A percentile compares a stretch with the other conserved stretches of the same genome.
phyloP scores from a whole-genome alignment of 1,140 invertebrate genomes.

The Bombus pascuorum region DNA sequence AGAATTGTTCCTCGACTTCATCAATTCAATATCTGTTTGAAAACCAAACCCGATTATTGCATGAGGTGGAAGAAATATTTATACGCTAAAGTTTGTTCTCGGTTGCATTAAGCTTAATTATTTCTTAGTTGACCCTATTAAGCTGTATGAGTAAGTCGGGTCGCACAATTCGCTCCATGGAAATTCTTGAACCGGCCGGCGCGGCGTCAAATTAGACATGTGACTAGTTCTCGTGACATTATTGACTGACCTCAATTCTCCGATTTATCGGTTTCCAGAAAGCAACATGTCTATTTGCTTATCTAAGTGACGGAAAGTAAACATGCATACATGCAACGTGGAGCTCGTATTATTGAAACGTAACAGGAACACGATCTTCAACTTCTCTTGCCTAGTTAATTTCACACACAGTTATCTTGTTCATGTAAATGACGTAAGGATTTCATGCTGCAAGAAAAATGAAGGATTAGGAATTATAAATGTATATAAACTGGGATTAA shows the following conservation, averaged over 20 bases:
- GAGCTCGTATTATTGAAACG: not conserved
- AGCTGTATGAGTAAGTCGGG: conserved; percentile 4
- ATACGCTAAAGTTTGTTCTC: conserved; percentile 18
- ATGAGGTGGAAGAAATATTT: not conserved
- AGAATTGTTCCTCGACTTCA: not conserved
- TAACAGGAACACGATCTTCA: not conserved
- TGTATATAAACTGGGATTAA: not conserved
- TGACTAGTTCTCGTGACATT: conserved; percentile 24
- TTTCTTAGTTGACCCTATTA: conserved; percentile 48
- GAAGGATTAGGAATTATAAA: not conserved
- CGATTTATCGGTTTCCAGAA: not conserved
- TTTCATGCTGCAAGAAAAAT: not conserved
- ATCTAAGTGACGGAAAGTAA: not conserved
- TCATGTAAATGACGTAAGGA: not conserved
- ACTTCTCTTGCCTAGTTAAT: not conserved
- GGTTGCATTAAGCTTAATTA: conserved; percentile 54
- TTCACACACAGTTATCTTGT: not conserved
- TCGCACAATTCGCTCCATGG: conserved; percentile 38
- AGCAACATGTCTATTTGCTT: not conserved
- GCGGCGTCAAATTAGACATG: conserved; percentile 20
- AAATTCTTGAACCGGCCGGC: conserved; percentile 30
- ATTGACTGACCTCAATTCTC: not conserved
- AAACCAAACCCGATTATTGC: not conserved
- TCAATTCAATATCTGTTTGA: not conserved
- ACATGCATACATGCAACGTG: not conserved